Conservation (phyloP, 2,797 vertebrate species). For the Syngnathus acus region DNA sequence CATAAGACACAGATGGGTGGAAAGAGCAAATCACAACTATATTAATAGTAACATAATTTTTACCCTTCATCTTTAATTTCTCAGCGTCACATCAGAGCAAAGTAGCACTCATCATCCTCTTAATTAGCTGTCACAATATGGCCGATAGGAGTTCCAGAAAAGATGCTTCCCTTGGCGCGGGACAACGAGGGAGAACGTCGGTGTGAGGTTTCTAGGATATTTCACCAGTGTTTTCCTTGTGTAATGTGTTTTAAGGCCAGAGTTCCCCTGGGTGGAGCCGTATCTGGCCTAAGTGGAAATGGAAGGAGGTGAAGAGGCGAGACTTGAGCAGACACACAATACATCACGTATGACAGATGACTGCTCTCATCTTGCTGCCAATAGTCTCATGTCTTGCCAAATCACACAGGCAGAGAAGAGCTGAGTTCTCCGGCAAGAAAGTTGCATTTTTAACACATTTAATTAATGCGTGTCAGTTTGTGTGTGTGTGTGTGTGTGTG, state of each 20-base stretch:
- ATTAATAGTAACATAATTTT: conserved; percentile 62
- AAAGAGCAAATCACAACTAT: conserved; percentile 30
- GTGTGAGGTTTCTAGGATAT: conserved; percentile 55
- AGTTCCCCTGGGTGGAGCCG: conserved; percentile 36
- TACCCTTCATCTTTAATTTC: conserved; percentile 49
- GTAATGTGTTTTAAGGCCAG: conserved; percentile 43
- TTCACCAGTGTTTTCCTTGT: conserved; percentile 33
- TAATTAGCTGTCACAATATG: conserved; percentile 72
- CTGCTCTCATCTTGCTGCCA: conserved; percentile 31
- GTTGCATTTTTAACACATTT: not conserved
- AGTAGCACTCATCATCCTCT: conserved; percentile 62
- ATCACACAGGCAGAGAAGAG: conserved; percentile 10
- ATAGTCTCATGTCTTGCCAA: conserved; percentile 17
- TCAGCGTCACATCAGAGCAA: conserved; percentile 51
- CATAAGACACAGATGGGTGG: conserved; percentile 21
- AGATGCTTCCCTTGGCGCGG: conserved; percentile 55
- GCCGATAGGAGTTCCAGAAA: conserved; percentile 63
- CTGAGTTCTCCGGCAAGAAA: not conserved
- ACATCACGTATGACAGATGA: conserved; percentile 48
- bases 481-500: not conserved
- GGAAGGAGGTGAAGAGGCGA: conserved; percentile 41
- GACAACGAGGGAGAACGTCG: conserved; percentile 31
- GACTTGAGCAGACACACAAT: conserved; percentile 31
- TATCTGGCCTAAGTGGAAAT: conserved; percentile 44
- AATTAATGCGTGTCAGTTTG: not conserved